A percentile compares a stretch with the other conserved stretches of the same genome.
phyloP scores from a whole-genome alignment of 1,140 invertebrate species.

The Drosophila kanapiae region DNA sequence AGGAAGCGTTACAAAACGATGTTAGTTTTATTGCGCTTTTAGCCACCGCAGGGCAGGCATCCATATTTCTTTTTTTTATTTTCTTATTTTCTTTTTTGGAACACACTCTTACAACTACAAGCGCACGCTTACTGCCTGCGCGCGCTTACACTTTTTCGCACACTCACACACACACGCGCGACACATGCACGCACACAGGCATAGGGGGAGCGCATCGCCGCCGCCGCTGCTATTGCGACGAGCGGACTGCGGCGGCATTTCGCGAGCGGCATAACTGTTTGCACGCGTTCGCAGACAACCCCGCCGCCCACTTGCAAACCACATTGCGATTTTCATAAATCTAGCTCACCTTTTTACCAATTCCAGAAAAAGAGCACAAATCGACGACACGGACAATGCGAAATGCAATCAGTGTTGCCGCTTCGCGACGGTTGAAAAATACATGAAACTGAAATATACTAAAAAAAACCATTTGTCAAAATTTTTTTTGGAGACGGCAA shows the following conservation, averaged over 20 bases:
- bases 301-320: slow-evolving; percentile 16
- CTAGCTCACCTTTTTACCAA: slow-evolving; percentile 71
- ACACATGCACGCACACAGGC: slow-evolving; percentile 42
- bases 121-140: slow-evolving; percentile 66
- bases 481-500: background rate
- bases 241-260: slow-evolving; percentile 72
- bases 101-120: slow-evolving; percentile 70
- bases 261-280: slow-evolving; percentile 34
- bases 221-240: slow-evolving; percentile 39
- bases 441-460: background rate
- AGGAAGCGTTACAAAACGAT: slow-evolving; percentile 17
- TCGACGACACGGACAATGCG: slow-evolving; percentile 73
- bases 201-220: slow-evolving; percentile 45
- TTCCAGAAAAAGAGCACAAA: slow-evolving; percentile 72
- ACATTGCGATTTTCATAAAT: slow-evolving; percentile 29
- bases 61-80: slow-evolving; percentile 75
- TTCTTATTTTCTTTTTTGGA: slow-evolving; percentile 80
- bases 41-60: slow-evolving; percentile 57
- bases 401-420: slow-evolving; percentile 65
- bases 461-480: slow-evolving; percentile 4
- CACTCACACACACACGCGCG: slow-evolving; percentile 51
- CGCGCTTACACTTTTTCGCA: slow-evolving; percentile 79
- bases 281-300: background rate
- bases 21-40: slow-evolving; percentile 59
- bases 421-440: slow-evolving; percentile 20